phyloP scores from a whole-genome alignment of 1,140 invertebrate genomes.

The Halesus radiatus region DNA sequence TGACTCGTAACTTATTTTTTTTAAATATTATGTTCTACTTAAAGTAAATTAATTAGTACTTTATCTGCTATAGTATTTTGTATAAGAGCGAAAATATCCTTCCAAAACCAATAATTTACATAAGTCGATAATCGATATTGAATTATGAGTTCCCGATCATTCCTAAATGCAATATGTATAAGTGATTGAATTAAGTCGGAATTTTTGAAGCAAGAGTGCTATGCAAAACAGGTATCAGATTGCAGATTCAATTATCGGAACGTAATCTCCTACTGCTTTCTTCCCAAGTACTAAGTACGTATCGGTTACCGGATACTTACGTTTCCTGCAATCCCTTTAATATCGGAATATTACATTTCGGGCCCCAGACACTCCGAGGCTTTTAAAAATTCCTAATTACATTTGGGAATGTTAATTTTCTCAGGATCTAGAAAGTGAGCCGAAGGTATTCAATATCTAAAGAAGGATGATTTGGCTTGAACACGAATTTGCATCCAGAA shows the following conservation, averaged over 20 bases:
- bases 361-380: neutral
- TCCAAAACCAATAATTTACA: too few species aligned
- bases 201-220: too few species aligned
- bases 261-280: slow-evolving; percentile 12
- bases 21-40: too few species aligned
- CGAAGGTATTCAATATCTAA: too few species aligned
- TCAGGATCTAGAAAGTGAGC: neutral
- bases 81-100: too few species aligned
- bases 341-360: neutral
- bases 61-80: too few species aligned
- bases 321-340: neutral
- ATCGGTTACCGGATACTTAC: neutral
- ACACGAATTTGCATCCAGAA: too few species aligned
- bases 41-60: too few species aligned
- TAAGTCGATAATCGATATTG: too few species aligned
- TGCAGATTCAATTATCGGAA: slow-evolving; percentile 19
- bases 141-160: neutral
- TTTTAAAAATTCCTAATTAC: slow-evolving; percentile 18
- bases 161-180: neutral
- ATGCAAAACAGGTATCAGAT: neutral
- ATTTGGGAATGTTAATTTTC: slow-evolving; percentile 3
- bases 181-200: too few species aligned
- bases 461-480: too few species aligned
- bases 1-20: too few species aligned
- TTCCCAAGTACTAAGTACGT: neutral